phyloP scores from a whole-genome alignment of 2,797 vertebrate genomes.

The Mallotus villosus region DNA sequence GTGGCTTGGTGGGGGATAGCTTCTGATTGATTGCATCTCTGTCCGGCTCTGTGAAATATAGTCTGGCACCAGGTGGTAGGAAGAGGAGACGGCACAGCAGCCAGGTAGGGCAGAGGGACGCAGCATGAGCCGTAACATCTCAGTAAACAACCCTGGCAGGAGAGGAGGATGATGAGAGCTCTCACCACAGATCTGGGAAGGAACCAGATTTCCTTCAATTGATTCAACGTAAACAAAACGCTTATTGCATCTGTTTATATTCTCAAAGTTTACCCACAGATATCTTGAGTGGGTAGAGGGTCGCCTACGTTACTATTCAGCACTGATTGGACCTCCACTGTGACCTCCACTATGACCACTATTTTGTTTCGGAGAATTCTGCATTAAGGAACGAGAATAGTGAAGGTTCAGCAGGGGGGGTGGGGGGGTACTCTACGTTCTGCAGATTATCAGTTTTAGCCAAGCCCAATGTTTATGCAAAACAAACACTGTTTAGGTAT shows the following conservation, averaged over 20 bases:
- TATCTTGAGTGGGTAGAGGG: too few relatives aligned
- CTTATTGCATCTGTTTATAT: background rate
- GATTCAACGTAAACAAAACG: conserved; percentile 4
- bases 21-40: conserved; percentile 24
- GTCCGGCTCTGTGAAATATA: conserved; percentile 33
- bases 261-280: background rate
- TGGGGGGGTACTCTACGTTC: background rate
- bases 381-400: too few relatives aligned
- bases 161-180: conserved; percentile 14
- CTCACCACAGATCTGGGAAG: conserved; percentile 4
- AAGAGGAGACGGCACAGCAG: conserved; percentile 24
- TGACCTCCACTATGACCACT: too few relatives aligned
- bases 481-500: conserved; percentile 9
- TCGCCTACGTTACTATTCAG: too few relatives aligned
- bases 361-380: too few relatives aligned
- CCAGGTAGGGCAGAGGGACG: conserved; percentile 14
- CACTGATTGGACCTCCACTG: too few relatives aligned
- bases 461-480: background rate
- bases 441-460: background rate
- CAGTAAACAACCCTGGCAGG: conserved; percentile 24
- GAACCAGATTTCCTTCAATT: conserved; percentile 14
- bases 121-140: conserved; percentile 21
- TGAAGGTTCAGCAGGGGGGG: background rate
- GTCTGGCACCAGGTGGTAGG: conserved; percentile 37
- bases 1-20: conserved; percentile 23